Evolutionary conservation across 2,113 vertebrate genomes (phyloP).

Genomic region (Origma solitaria): DNA sequence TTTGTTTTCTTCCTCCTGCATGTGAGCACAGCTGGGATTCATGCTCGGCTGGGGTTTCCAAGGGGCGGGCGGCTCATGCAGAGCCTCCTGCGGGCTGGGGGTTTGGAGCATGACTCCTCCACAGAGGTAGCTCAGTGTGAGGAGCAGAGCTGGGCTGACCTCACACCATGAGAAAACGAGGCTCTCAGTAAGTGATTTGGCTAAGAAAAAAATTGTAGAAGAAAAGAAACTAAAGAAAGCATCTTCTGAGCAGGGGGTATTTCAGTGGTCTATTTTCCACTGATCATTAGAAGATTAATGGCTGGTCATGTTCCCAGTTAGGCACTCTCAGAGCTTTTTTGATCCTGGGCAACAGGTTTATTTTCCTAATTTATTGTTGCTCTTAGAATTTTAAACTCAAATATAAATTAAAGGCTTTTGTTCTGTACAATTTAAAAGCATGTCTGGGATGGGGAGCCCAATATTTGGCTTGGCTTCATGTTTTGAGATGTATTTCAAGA

Average conservation of each 20-base stretch:
- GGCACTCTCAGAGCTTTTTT: slow-evolving; percentile 24
- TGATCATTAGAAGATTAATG: slow-evolving; percentile 46
- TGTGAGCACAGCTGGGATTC: slow-evolving; percentile 25
- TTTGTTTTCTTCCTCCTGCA: background rate
- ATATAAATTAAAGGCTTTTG: slow-evolving; percentile 58
- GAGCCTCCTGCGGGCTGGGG: background rate
- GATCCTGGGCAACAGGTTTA: slow-evolving; percentile 51
- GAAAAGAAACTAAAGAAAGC: background rate
- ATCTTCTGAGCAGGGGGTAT: background rate
- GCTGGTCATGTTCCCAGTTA: slow-evolving; percentile 22
- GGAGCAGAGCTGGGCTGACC: slow-evolving; percentile 20
- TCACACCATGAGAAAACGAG: slow-evolving; percentile 1
- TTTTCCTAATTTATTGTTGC: slow-evolving; percentile 59
- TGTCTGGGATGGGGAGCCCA: background rate
- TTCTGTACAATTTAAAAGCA: slow-evolving; percentile 33
- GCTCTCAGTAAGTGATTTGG: background rate
- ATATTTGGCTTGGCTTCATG: slow-evolving; percentile 30
- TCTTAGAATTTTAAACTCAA: slow-evolving; percentile 48
- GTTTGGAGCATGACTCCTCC: background rate
- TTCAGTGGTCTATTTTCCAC: background rate
- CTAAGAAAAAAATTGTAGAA: background rate
- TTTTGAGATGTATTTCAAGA: slow-evolving; percentile 32
- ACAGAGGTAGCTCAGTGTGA: slow-evolving; percentile 20
- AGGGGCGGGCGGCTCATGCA: background rate
- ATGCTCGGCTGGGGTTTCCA: background rate